Conservation (phyloP, 2,888 invertebrate species). For the Ischnus inquisitorius region DNA sequence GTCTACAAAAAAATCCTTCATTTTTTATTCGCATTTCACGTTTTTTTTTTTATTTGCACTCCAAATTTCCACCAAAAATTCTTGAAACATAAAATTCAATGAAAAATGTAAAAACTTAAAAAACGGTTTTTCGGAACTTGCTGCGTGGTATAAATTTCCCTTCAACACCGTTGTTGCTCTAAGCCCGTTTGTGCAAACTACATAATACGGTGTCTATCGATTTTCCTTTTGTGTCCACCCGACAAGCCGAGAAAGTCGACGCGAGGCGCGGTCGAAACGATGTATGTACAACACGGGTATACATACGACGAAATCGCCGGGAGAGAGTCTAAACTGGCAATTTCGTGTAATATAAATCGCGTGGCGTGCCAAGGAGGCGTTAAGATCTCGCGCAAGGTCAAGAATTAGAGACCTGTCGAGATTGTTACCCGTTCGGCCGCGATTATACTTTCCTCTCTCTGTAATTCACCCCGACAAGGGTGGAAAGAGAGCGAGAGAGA, state of each 20-base stretch:
- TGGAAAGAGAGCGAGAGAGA: constrained; percentile 2
- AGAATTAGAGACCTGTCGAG: constrained; percentile 69
- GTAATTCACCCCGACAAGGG: constrained; percentile 35
- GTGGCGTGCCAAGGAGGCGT: constrained; percentile 68
- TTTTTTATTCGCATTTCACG: no score
- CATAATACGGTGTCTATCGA: constrained; percentile 60
- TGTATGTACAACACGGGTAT: not conserved
- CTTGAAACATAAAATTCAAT: no score
- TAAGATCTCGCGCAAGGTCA: constrained; percentile 69
- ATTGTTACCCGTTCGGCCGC: constrained; percentile 59
- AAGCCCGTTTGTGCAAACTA: constrained; percentile 40
- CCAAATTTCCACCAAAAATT: no score
- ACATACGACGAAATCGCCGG: constrained; percentile 43
- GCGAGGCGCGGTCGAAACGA: constrained; percentile 11
- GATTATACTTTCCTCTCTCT: constrained; percentile 51
- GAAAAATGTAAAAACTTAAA: no score
- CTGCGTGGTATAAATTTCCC: no score
- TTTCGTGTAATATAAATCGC: constrained; percentile 67
- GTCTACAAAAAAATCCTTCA: no score
- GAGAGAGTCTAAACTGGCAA: constrained; percentile 57
- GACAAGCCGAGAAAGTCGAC: constrained; percentile 36
- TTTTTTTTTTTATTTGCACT: no score
- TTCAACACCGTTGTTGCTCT: no score
- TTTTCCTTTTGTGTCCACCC: constrained; percentile 48
- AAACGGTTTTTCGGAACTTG: no score